These are phyloP conservation scores for Sebastes cheni DNA, from an alignment of 2,797 vertebrate species.

Conservation along the genomic window DNA sequence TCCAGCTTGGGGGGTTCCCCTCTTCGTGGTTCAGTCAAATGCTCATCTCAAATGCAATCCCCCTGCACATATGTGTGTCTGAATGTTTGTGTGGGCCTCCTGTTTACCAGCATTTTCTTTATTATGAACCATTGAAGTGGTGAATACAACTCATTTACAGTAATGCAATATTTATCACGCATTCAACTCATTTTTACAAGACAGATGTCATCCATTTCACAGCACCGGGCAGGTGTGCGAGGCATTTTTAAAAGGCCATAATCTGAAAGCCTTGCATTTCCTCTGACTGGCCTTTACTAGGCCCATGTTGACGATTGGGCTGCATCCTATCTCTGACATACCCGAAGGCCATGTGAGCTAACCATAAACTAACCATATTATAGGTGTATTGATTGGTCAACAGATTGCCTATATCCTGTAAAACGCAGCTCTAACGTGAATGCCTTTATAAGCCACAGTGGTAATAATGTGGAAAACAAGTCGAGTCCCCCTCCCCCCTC, in stretches of 20 bases:
- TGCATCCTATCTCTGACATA: slow-evolving; percentile 55
- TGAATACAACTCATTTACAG: slow-evolving; percentile 66
- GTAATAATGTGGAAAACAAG: slow-evolving; percentile 49
- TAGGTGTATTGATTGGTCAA: slow-evolving; percentile 73
- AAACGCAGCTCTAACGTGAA: slow-evolving; percentile 58
- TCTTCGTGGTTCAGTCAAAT: slow-evolving; percentile 24
- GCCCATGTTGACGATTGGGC: slow-evolving; percentile 57
- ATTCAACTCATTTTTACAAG: slow-evolving; percentile 69
- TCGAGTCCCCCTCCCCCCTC: rapidly evolving
- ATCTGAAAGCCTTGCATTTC: slow-evolving; percentile 67
- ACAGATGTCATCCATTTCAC: slow-evolving; percentile 64
- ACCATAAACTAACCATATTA: slow-evolving; percentile 67
- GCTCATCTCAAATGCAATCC: slow-evolving; percentile 44
- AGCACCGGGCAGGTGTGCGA: slow-evolving; percentile 33
- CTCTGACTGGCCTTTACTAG: slow-evolving; percentile 60
- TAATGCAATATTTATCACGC: slow-evolving; percentile 75
- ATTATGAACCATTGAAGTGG: slow-evolving; percentile 70
- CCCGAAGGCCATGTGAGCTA: slow-evolving; percentile 48
- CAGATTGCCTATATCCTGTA: slow-evolving; percentile 73
- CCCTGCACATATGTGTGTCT: slow-evolving; percentile 29
- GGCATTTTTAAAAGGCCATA: slow-evolving; percentile 52
- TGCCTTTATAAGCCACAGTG: slow-evolving; percentile 61
- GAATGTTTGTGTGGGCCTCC: slow-evolving; percentile 24
- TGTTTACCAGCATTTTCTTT: slow-evolving; percentile 47
- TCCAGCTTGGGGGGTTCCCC: slow-evolving; percentile 12